A percentile compares a stretch with the other conserved stretches of the same genome.
Conservation (phyloP, 2,113 vertebrate genomes). For the Tamias sibiricus region DNA sequence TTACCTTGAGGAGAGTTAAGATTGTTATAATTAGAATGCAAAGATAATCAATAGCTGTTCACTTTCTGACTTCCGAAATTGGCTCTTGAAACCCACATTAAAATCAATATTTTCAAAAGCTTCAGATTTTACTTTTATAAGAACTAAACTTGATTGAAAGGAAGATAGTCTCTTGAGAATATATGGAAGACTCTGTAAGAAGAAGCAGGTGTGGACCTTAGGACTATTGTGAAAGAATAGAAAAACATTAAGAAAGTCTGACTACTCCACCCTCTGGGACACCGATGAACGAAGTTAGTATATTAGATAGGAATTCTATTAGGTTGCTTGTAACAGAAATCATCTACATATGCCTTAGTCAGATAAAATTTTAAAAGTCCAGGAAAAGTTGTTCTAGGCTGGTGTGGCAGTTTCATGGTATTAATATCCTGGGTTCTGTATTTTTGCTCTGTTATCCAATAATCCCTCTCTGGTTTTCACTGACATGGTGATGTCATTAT, state of each 20-base stretch:
- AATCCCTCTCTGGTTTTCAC: not conserved
- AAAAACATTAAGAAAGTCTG: not conserved
- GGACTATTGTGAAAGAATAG: not conserved
- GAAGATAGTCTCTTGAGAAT: not conserved
- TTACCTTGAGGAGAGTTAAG: not conserved
- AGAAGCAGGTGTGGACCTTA: not conserved
- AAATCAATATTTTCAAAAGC: slow-evolving; percentile 54
- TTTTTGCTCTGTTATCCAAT: not conserved
- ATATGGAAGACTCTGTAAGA: not conserved
- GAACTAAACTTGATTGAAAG: not conserved
- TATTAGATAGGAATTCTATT: not conserved
- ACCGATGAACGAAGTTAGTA: fast-evolving
- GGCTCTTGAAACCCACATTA: slow-evolving; percentile 36
- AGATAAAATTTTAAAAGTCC: not conserved
- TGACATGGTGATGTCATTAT: not conserved
- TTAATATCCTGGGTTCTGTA: not conserved
- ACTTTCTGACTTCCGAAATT: slow-evolving; percentile 30
- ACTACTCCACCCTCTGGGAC: not conserved
- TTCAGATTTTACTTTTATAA: not conserved
- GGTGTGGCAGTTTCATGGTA: not conserved
- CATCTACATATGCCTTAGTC: not conserved
- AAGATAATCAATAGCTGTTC: not conserved
- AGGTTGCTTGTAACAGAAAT: not conserved
- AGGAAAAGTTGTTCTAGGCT: not conserved
- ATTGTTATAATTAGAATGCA: not conserved